Evolutionary conservation across 1,140 invertebrate genomes (phyloP), one percentile per base, ranked within the genome.

Genomic region (Ylistrum balloti): DNA sequence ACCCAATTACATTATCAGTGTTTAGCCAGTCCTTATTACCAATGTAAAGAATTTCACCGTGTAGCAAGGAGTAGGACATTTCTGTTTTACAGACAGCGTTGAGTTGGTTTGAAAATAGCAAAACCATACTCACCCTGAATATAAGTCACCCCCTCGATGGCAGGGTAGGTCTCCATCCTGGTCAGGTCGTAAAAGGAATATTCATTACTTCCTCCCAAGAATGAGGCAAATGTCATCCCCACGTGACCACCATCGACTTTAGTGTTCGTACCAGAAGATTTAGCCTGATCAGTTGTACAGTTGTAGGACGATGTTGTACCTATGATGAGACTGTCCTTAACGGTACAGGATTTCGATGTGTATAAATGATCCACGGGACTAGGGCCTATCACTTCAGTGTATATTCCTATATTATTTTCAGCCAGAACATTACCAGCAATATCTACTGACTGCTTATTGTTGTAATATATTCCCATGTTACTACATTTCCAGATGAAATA

Each of bases 391-490:
- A 95, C 91, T 33, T 94, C 89, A 0, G 93, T 88, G 85, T 93
- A 93, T 22, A 95, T 48, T 11, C 93, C 92, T 9, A 94, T 86
- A 13, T 56, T 88, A 89, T 95, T 95, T 33, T 95, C 95, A 3
- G 92, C 93, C 0, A 91, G 85, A 13, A 91, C 87, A 32, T 92
- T 33, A 22, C 93, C 88, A 56, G 88, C 88, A 32, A 93, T 17
- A 22, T 88, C 38, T 34, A 91, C 45, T 86, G 90, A 91, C 0
- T 88, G 35, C 0, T 0, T 9, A 48, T 89, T 92, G 22, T 95
- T 91, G 87, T 92, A 86, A 89, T 95, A 95, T 15, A 95, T 86
- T 1, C 95, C 95, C 85, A 86, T 95, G 56, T 95, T 92, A 2
- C 56, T 48, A 88, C 92, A 92, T 88, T 92, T 93, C 89, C 92